Conservation (phyloP, 2,797 vertebrate genomes). For the Erethizon dorsatum region DNA sequence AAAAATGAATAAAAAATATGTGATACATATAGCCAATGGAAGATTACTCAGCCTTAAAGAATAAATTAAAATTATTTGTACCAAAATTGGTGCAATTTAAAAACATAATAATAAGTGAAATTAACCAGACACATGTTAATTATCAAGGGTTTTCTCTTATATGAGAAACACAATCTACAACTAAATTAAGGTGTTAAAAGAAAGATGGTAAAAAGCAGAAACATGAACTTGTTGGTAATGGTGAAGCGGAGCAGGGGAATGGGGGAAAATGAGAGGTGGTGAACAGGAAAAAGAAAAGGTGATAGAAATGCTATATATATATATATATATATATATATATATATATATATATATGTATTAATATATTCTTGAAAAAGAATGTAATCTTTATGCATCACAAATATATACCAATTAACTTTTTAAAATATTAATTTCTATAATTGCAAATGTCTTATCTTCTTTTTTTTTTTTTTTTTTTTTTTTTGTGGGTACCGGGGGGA, state of each 20-base stretch:
- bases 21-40: not conserved
- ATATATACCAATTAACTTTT: not conserved
- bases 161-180: not conserved
- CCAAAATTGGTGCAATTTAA: not conserved
- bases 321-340: not conserved
- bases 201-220: not conserved
- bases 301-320: too few species aligned
- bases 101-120: not conserved
- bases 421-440: not conserved
- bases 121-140: not conserved
- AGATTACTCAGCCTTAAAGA: not conserved
- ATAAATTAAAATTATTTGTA: not conserved
- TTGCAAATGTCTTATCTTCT: not conserved
- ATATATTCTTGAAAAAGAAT: not conserved
- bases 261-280: too few species aligned
- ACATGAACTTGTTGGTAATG: too few species aligned
- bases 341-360: not conserved
- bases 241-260: too few species aligned
- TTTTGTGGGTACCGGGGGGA: too few species aligned
- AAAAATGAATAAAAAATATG: not conserved
- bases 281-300: too few species aligned
- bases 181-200: not conserved
- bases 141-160: not conserved
- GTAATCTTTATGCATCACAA: not conserved
- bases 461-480: too few species aligned